Conservation (phyloP, 2,797 vertebrate genomes). For the Sparidentex hasta region DNA sequence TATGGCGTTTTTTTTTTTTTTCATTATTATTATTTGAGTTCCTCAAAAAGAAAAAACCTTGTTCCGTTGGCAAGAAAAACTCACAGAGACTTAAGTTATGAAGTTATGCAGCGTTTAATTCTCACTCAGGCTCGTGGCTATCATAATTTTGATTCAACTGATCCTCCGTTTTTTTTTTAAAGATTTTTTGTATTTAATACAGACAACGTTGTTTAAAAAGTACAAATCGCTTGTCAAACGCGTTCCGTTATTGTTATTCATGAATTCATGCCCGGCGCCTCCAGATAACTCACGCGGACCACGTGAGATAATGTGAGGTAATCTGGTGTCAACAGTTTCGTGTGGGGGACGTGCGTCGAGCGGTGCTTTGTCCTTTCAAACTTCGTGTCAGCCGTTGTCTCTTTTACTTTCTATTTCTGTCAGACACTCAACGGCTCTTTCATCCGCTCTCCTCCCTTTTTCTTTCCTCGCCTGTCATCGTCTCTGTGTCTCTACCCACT, state of each 20-base stretch:
- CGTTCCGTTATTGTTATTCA: constrained; percentile 23
- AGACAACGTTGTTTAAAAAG: constrained; percentile 21
- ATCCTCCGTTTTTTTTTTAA: background rate
- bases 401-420: constrained; percentile 54
- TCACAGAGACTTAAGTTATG: background rate
- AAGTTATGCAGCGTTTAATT: constrained; percentile 1
- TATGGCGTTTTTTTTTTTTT: too few species aligned
- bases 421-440: constrained; percentile 50
- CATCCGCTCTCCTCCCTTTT: constrained; percentile 41
- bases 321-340: constrained; percentile 49
- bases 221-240: constrained; percentile 22
- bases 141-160: constrained; percentile 21
- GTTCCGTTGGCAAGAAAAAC: constrained; percentile 13
- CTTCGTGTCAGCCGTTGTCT: constrained; percentile 42
- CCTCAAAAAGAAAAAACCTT: constrained; percentile 15
- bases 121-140: background rate
- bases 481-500: constrained; percentile 32
- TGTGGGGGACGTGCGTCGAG: constrained; percentile 23
- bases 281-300: constrained; percentile 18
- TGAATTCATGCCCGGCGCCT: constrained; percentile 6
- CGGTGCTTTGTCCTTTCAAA: constrained; percentile 44
- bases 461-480: constrained; percentile 31
- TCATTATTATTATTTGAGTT: too few species aligned
- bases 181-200: constrained; percentile 8
- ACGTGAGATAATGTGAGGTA: constrained; percentile 41